Conservation (phyloP, 2,113 vertebrate species). For the Perccottus glenii region DNA sequence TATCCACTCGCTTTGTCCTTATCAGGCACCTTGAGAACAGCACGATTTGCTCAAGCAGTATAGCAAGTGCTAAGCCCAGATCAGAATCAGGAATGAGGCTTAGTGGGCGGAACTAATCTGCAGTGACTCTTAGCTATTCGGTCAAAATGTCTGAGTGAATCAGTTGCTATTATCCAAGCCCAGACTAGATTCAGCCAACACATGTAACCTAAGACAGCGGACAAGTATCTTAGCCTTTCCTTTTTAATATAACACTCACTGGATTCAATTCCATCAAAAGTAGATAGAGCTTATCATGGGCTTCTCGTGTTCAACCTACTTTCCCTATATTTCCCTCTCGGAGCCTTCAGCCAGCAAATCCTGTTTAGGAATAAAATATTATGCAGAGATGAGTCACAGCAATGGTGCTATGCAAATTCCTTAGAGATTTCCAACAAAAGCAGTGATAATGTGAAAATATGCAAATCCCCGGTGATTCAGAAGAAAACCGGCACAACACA, state of each 20-base stretch:
- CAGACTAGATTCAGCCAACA: constrained; percentile 26
- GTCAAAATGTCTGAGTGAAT: constrained; percentile 4
- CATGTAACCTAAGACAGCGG: constrained; percentile 28
- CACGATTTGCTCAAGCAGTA: not conserved
- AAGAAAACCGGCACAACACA: constrained; percentile 8
- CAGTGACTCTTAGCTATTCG: constrained; percentile 18
- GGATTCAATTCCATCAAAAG: constrained; percentile 18
- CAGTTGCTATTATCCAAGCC: not conserved
- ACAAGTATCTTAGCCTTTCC: constrained; percentile 37
- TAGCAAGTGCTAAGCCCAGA: constrained; percentile 1
- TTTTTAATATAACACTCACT: constrained; percentile 54
- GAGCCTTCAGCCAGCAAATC: constrained; percentile 20
- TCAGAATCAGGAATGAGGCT: not conserved
- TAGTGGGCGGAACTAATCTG: constrained; percentile 14
- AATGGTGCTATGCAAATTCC: constrained; percentile 34
- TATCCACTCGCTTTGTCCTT: not conserved
- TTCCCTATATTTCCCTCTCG: constrained; percentile 15
- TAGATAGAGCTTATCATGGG: constrained; percentile 27
- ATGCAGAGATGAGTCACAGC: constrained; percentile 39
- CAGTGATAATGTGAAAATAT: constrained; percentile 49
- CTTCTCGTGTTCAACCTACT: constrained; percentile 16
- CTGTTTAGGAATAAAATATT: constrained; percentile 30
- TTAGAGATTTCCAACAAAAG: constrained; percentile 41
- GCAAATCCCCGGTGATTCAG: constrained; percentile 42
- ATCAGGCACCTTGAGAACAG: constrained; percentile 1